A percentile compares a stretch with the other conserved stretches of the same genome.
Conservation (phyloP, 37 sponge, comb jelly and placozoan species). For the Spongilla lacustris region DNA sequence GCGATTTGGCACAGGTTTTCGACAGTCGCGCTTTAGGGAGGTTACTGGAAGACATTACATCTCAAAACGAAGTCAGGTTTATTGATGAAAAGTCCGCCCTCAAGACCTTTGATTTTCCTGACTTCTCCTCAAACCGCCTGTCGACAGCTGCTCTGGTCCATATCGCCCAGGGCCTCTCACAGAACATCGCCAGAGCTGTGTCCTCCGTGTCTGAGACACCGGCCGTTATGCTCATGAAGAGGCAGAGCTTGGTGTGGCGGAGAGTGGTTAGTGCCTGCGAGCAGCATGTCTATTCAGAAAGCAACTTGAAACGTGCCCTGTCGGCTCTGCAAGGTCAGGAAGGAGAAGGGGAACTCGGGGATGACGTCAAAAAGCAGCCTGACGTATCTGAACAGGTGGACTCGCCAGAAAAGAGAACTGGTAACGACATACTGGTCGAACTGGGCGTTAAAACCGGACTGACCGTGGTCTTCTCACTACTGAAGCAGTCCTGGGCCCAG, state of each 20-base stretch:
- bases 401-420: neutral
- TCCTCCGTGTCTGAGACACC: conserved; percentile 32
- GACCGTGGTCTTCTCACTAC: conserved; percentile 78
- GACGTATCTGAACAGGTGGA: neutral
- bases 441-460: conserved; percentile 84
- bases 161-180: conserved; percentile 9
- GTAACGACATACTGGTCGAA: conserved; percentile 70
- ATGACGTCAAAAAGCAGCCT: neutral
- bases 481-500: conserved; percentile 84
- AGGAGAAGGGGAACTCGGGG: neutral
- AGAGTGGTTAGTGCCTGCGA: conserved; percentile 16
- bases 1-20: conserved; percentile 18
- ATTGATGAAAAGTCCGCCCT: neutral
- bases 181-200: neutral
- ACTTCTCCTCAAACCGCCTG: conserved; percentile 37
- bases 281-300: neutral
- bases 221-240: conserved; percentile 3
- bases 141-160: conserved; percentile 10
- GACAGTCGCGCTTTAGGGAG: neutral
- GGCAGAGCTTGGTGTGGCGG: conserved; percentile 27
- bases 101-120: conserved; percentile 16
- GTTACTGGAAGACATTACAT: neutral
- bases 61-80: conserved; percentile 14
- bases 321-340: conserved; percentile 21
- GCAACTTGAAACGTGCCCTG: conserved; percentile 13